Conservation (phyloP, 2,888 invertebrate genomes). For the Dusona sp. region DNA sequence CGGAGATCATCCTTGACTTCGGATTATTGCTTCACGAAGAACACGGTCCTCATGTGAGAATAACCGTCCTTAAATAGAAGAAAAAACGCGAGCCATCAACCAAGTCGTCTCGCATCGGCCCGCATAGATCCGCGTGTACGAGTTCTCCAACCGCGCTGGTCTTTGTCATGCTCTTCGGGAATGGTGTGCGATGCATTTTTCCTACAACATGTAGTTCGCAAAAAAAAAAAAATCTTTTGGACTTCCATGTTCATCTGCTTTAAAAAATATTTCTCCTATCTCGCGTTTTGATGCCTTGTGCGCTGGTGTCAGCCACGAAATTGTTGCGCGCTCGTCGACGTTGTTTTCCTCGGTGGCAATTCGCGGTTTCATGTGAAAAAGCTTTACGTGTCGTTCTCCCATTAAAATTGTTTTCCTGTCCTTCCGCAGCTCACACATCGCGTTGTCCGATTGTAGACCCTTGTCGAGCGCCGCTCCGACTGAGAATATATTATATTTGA, state of each 20-base stretch:
- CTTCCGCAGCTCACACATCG: conserved; percentile 45
- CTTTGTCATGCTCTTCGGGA: conserved; percentile 52
- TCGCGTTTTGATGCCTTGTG: too few species aligned
- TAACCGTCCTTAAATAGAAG: conserved; percentile 67
- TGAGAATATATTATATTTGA: conserved; percentile 65
- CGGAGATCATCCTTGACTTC: conserved; percentile 39
- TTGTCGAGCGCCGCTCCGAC: conserved; percentile 63
- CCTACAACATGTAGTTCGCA: conserved; percentile 59
- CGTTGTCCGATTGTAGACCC: conserved; percentile 54
- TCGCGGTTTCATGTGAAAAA: conserved; percentile 63
- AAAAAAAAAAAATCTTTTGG: too few species aligned
- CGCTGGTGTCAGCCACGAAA: too few species aligned
- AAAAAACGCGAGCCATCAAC: conserved; percentile 62
- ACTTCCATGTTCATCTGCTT: too few species aligned
- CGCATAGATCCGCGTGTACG: conserved; percentile 69
- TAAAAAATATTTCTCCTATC: too few species aligned
- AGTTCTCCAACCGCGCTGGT: conserved; percentile 62
- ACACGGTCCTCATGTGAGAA: conserved; percentile 58
- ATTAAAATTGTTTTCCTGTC: conserved; percentile 42
- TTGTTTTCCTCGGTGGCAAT: conserved; percentile 1
- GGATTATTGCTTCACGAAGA: conserved; percentile 53
- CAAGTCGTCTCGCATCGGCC: conserved; percentile 64
- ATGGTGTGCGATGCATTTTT: conserved; percentile 63
- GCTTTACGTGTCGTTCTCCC: conserved; percentile 55
- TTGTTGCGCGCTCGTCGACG: neutral